Percentiles rank a stretch among this genome's conserved stretches.
phyloP scores from a whole-genome alignment of 2,888 invertebrate species.

The Acanthosoma haemorrhoidale region DNA sequence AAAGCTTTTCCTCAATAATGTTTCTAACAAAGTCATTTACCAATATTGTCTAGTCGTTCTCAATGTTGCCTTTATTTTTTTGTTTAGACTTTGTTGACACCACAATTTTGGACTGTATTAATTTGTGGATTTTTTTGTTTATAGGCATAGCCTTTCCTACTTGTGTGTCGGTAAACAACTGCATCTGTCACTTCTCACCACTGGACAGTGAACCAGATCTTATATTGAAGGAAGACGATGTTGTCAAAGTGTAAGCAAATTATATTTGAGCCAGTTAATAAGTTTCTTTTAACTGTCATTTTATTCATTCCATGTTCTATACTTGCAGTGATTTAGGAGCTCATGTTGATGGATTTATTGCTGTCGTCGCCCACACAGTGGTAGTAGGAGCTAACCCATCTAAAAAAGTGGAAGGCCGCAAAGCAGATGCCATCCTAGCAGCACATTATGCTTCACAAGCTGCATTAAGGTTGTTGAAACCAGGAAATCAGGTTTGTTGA shows the following conservation, averaged over 20 bases:
- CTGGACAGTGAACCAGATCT: slow-evolving; percentile 86
- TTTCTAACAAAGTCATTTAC: too few species aligned
- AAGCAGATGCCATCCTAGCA: slow-evolving; percentile 91
- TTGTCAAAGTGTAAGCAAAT: slow-evolving; percentile 73
- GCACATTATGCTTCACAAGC: slow-evolving; percentile 95
- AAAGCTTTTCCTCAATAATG: too few species aligned
- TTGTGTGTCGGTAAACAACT: slow-evolving; percentile 96
- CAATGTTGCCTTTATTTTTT: too few species aligned
- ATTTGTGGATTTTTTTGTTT: not conserved
- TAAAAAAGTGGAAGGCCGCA: slow-evolving; percentile 73
- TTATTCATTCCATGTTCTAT: not conserved
- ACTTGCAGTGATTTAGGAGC: slow-evolving; percentile 83
- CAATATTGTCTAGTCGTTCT: too few species aligned
- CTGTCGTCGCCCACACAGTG: slow-evolving; percentile 94
- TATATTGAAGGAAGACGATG: slow-evolving; percentile 80
- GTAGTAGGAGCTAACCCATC: slow-evolving; percentile 74
- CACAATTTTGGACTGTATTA: not conserved
- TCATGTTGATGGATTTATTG: slow-evolving; percentile 97
- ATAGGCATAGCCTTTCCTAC: slow-evolving; percentile 92
- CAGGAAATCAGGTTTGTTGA: slow-evolving; percentile 72
- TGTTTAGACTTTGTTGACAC: not conserved
- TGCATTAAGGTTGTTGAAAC: slow-evolving; percentile 84
- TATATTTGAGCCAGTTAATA: slow-evolving; percentile 1
- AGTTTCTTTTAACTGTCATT: not conserved
- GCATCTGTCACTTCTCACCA: slow-evolving; percentile 98